A percentile compares a stretch with the other conserved stretches of the same genome.
phyloP scores from a whole-genome alignment of 2,113 vertebrate genomes.

The Panthera leo region DNA sequence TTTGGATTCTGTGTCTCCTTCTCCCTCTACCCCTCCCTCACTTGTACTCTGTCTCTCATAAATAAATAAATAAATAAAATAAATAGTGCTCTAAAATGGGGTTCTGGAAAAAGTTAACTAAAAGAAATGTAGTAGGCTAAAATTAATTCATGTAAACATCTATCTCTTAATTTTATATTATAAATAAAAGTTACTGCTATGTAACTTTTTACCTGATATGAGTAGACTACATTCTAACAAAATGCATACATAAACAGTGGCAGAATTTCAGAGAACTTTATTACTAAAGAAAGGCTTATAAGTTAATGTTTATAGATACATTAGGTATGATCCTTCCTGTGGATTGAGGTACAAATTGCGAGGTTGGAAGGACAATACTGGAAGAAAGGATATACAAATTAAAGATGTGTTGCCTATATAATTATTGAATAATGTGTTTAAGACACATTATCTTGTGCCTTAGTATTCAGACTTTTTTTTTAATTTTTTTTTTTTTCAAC shows the following conservation, averaged over 20 bases:
- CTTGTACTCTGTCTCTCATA: too few relatives aligned
- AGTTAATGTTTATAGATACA: background rate
- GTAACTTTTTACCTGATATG: background rate
- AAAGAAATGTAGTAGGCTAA: background rate
- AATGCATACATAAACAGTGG: background rate
- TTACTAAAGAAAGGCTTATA: background rate
- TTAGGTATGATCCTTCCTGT: background rate
- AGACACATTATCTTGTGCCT: constrained; percentile 11
- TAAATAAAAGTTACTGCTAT: background rate
- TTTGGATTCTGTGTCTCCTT: too few relatives aligned
- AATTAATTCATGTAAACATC: background rate
- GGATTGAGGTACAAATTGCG: background rate
- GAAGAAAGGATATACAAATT: background rate
- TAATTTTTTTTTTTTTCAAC: too few relatives aligned
- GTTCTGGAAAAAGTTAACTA: constrained; percentile 26
- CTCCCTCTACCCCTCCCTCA: too few relatives aligned
- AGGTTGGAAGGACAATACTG: background rate
- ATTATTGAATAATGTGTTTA: background rate
- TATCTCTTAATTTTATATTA: background rate
- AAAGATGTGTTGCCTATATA: background rate
- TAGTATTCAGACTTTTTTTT: background rate
- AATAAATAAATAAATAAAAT: too few relatives aligned
- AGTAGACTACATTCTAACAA: background rate
- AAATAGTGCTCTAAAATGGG: background rate
- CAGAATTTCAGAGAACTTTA: constrained; percentile 36